Conservation (phyloP, 1,140 invertebrate genomes). For the Cheumatopsyche charites region DNA sequence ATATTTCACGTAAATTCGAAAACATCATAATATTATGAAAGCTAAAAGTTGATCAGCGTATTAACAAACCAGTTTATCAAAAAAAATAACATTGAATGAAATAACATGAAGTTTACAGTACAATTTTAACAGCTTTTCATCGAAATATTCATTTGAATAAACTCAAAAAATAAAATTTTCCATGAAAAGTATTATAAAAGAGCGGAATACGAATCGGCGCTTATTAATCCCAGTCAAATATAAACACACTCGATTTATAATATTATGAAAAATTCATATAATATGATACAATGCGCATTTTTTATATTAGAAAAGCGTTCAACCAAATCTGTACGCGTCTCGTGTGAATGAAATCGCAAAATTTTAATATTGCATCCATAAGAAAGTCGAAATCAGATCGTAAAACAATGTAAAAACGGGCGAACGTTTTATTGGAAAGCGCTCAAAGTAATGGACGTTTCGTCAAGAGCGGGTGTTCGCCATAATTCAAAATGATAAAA, state of each 20-base stretch:
- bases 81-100: too few relatives aligned
- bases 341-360: too few relatives aligned
- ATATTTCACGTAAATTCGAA: too few relatives aligned
- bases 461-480: constrained; percentile 1
- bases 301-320: not conserved
- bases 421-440: not conserved
- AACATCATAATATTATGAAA: too few relatives aligned
- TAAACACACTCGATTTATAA: not conserved
- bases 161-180: not conserved
- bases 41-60: too few relatives aligned
- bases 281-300: not conserved
- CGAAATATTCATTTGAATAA: not conserved
- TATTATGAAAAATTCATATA: not conserved
- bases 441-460: constrained; percentile 8
- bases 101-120: too few relatives aligned
- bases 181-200: not conserved
- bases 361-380: too few relatives aligned
- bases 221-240: not conserved
- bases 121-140: not conserved
- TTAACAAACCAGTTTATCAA: too few relatives aligned
- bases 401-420: too few relatives aligned
- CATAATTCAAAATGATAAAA: constrained; percentile 20
- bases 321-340: too few relatives aligned
- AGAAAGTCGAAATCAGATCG: too few relatives aligned
- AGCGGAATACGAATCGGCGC: not conserved